These are phyloP conservation scores for Morus bassanus DNA, from an alignment of 2,797 vertebrate species.

Conservation along the genomic window DNA sequence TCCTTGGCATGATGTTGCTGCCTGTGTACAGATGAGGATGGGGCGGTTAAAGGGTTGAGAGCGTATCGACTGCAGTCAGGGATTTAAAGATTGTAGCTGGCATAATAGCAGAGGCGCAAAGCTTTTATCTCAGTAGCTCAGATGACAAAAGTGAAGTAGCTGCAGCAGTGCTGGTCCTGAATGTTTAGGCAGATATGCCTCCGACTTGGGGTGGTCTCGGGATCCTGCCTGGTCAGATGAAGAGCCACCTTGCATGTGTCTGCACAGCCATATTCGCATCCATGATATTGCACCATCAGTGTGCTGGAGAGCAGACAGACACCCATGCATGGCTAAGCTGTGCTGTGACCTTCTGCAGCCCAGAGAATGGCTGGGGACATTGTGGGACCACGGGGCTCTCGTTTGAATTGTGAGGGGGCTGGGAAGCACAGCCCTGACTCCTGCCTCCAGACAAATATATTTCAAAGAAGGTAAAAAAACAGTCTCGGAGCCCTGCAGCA, in stretches of 20 bases:
- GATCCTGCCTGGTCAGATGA: not conserved
- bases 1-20: not conserved
- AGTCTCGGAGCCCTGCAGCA: not conserved
- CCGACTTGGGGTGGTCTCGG: not conserved
- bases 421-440: not conserved
- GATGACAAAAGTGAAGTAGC: not conserved
- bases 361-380: accelerated
- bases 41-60: not conserved
- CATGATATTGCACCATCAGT: not conserved
- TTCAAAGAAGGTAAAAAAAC: not conserved
- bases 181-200: not conserved
- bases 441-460: not conserved
- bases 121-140: not conserved
- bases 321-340: not conserved
- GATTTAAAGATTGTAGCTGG: not conserved
- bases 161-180: not conserved
- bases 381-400: not conserved
- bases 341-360: not conserved
- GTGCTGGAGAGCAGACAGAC: not conserved
- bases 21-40: not conserved
- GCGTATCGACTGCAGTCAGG: not conserved
- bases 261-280: accelerated
- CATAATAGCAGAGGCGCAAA: not conserved
- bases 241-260: not conserved
- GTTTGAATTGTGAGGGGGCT: accelerated